phyloP scores from a whole-genome alignment of 2,113 vertebrate species.

The Ellobius talpinus region DNA sequence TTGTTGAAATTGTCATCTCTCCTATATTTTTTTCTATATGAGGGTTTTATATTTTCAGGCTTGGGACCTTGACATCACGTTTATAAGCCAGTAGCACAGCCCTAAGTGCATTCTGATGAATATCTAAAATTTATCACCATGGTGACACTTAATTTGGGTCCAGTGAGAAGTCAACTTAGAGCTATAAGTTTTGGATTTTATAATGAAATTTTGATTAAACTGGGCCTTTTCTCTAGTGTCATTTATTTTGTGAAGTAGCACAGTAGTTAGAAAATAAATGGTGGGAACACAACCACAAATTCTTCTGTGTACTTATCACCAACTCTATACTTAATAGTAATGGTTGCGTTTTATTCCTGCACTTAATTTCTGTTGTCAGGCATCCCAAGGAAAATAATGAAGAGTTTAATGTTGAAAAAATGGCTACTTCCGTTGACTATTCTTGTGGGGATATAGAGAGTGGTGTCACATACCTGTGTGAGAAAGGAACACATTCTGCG shows the following conservation, averaged over 20 bases:
- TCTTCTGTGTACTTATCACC: neutral
- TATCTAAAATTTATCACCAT: conserved; percentile 21
- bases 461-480: neutral
- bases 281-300: neutral
- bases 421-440: neutral
- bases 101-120: conserved; percentile 38
- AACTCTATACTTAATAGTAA: neutral
- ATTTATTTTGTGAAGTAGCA: neutral
- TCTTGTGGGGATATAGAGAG: neutral
- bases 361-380: conserved; percentile 32
- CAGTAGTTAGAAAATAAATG: conserved; percentile 16
- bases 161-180: conserved; percentile 27
- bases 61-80: conserved; percentile 40
- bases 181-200: conserved; percentile 47
- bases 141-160: neutral
- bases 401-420: conserved; percentile 30
- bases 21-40: neutral
- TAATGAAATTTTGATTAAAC: conserved; percentile 61
- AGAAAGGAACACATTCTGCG: neutral
- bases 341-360: neutral
- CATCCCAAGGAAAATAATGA: neutral
- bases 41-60: conserved; percentile 28
- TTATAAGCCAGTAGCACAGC: conserved; percentile 53
- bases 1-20: conserved; percentile 21
- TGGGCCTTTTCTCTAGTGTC: neutral